Percentiles rank a stretch among this genome's conserved stretches.
phyloP scores from a whole-genome alignment of 1,140 invertebrate genomes.

The Nylanderia fulva region DNA sequence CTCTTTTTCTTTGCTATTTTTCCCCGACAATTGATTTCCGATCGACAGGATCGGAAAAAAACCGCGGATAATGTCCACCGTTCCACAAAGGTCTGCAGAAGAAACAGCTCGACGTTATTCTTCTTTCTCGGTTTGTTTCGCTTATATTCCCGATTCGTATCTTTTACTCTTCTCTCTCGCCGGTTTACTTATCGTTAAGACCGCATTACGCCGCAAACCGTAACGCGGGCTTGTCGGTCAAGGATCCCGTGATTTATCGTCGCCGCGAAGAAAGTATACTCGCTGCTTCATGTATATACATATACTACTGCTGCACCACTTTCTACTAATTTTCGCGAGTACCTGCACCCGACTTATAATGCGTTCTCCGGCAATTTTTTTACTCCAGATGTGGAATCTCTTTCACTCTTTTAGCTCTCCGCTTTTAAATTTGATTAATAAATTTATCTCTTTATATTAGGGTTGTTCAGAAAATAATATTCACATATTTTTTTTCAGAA shows the following conservation, averaged over 20 bases:
- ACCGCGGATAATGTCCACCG: too few relatives aligned
- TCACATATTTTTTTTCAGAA: too few relatives aligned
- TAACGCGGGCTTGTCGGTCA: conserved; percentile 47
- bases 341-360: not conserved
- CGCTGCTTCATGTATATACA: conserved; percentile 14
- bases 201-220: not conserved
- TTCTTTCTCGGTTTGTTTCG: too few relatives aligned
- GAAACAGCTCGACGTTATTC: too few relatives aligned
- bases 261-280: conserved; percentile 24
- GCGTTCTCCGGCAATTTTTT: conserved; percentile 13
- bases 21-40: too few relatives aligned
- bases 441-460: too few relatives aligned
- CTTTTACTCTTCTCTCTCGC: conserved; percentile 30
- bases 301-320: conserved; percentile 4
- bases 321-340: not conserved
- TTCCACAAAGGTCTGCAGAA: too few relatives aligned
- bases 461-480: too few relatives aligned
- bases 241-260: conserved; percentile 53
- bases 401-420: too few relatives aligned
- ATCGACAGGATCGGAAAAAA: too few relatives aligned
- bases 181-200: conserved; percentile 37
- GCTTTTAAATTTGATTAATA: not conserved
- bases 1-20: too few relatives aligned
- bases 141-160: conserved; percentile 54
- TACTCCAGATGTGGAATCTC: not conserved